These are phyloP conservation scores for Amblyteles armatorius DNA, from an alignment of 2,888 invertebrate species.

Conservation along the genomic window DNA sequence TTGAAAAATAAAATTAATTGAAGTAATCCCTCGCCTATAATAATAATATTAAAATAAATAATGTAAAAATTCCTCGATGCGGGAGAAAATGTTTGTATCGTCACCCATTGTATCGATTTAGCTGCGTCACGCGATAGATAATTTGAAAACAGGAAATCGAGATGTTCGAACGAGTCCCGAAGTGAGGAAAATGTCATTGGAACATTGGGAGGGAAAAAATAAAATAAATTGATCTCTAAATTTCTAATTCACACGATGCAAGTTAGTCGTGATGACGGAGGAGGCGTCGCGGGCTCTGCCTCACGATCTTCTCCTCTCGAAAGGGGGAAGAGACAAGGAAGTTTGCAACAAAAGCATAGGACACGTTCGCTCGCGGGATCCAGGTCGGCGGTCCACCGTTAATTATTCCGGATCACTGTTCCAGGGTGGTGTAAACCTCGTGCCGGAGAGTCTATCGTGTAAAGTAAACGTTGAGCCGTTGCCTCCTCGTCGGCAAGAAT, in stretches of 20 bases:
- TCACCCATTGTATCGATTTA: no score
- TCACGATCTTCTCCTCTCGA: slow-evolving; percentile 31
- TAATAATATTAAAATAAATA: no score
- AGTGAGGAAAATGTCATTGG: slow-evolving; percentile 7
- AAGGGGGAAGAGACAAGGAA: slow-evolving; percentile 22
- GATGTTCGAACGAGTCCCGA: no score
- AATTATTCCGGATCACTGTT: slow-evolving; percentile 79
- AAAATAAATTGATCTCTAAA: slow-evolving; percentile 1
- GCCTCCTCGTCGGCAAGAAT: slow-evolving; percentile 65
- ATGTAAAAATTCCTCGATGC: no score
- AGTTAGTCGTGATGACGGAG: slow-evolving; percentile 17
- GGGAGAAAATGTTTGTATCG: no score
- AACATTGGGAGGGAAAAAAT: neutral
- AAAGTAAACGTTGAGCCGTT: neutral
- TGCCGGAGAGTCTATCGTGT: neutral
- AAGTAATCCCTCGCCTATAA: no score
- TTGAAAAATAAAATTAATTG: neutral
- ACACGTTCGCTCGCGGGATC: slow-evolving; percentile 70
- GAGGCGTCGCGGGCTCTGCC: slow-evolving; percentile 13
- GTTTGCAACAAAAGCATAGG: slow-evolving; percentile 73
- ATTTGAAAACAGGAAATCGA: no score
- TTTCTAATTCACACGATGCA: slow-evolving; percentile 15
- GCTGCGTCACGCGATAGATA: no score
- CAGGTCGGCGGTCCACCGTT: slow-evolving; percentile 79
- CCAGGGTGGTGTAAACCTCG: neutral